Conservation (phyloP, 2,113 vertebrate genomes). For the Sapajus apella region DNA sequence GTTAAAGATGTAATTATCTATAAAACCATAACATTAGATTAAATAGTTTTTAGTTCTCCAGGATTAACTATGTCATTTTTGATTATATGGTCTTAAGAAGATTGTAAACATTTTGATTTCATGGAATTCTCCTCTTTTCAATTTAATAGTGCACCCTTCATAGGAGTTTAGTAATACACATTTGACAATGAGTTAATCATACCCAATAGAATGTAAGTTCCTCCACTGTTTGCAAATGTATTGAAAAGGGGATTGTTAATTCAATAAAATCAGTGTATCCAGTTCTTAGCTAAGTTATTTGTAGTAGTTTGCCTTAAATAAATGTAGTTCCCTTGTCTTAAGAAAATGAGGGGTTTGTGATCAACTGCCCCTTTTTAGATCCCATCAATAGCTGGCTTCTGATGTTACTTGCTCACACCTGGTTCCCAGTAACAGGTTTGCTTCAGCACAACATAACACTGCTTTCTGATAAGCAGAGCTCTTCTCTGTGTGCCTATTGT, state of each 20-base stretch:
- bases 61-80: neutral
- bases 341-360: neutral
- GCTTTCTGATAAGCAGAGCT: neutral
- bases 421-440: neutral
- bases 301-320: neutral
- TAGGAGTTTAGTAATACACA: neutral
- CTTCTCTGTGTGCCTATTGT: neutral
- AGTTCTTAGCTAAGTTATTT: neutral
- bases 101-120: neutral
- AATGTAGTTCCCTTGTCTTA: neutral
- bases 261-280: neutral
- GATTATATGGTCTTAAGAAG: neutral
- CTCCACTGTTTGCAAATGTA: neutral
- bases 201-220: neutral
- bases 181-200: neutral
- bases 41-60: neutral
- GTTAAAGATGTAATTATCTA: neutral
- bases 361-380: neutral
- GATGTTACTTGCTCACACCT: too few species aligned
- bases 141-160: neutral
- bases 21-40: neutral
- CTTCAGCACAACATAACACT: accelerated
- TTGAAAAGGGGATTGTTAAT: neutral
- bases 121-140: neutral
- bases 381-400: neutral